These are phyloP conservation scores for Ctenicera cuprea DNA, from an alignment of 2,888 invertebrate species.

Conservation along the genomic window DNA sequence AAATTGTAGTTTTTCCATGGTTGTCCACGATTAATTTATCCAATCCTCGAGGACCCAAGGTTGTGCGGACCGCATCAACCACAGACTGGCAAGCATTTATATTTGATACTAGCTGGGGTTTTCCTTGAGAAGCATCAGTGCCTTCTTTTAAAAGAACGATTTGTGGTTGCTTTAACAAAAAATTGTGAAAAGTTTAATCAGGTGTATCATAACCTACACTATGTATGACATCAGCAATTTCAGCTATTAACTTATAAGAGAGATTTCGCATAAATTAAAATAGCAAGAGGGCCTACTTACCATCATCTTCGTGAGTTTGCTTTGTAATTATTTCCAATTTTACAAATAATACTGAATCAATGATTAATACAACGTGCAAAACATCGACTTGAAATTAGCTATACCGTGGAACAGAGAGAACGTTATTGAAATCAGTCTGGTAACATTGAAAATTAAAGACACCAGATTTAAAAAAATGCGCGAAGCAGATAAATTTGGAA, in stretches of 20 bases:
- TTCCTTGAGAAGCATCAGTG: slow-evolving; percentile 96
- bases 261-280: neutral
- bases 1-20: slow-evolving; percentile 95
- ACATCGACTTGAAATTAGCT: neutral
- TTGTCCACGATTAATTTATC: slow-evolving; percentile 97
- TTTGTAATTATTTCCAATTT: neutral
- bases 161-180: slow-evolving; percentile 89
- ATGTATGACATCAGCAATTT: neutral
- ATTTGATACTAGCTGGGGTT: slow-evolving; percentile 96
- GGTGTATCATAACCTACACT: slow-evolving; percentile 20
- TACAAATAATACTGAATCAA: slow-evolving; percentile 22
- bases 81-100: slow-evolving; percentile 98
- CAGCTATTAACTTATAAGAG: neutral
- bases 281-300: neutral
- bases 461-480: too few relatives aligned
- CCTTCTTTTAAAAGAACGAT: slow-evolving; percentile 98
- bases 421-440: too few relatives aligned
- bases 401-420: too few relatives aligned
- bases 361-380: neutral
- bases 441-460: too few relatives aligned
- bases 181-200: slow-evolving; percentile 23
- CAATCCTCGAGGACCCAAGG: slow-evolving; percentile 98
- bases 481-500: too few relatives aligned
- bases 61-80: slow-evolving; percentile 97
- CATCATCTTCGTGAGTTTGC: slow-evolving; percentile 15